Evolutionary conservation across 2,113 vertebrate species (phyloP).

Genomic region (Pseudopipra pipra): DNA sequence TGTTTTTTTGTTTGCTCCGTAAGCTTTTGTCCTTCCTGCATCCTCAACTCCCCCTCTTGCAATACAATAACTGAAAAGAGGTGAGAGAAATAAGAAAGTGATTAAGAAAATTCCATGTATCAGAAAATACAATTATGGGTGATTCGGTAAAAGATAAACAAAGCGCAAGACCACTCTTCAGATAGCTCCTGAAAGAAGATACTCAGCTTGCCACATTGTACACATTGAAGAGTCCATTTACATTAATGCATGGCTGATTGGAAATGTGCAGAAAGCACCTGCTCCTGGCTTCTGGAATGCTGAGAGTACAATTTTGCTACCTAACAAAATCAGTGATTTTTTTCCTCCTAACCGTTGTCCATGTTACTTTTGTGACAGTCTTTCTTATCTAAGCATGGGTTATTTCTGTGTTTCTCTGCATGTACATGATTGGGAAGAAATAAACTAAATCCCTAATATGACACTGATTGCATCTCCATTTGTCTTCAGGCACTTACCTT

Average conservation of each 20-base stretch:
- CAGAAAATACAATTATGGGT: not conserved
- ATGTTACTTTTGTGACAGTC: conserved; percentile 37
- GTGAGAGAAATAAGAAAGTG: conserved; percentile 48
- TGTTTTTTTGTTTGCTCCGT: conserved; percentile 40
- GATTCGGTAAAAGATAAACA: conserved; percentile 12
- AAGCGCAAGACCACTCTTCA: conserved; percentile 33
- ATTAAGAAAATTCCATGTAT: conserved; percentile 10
- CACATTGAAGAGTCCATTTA: conserved; percentile 56
- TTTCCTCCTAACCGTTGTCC: conserved; percentile 3
- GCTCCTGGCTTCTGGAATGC: conserved; percentile 75
- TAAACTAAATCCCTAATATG: conserved; percentile 22
- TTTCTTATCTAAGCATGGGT: conserved; percentile 72
- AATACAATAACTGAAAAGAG: conserved; percentile 65
- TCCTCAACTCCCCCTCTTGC: conserved; percentile 31
- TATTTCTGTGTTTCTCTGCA: conserved; percentile 69
- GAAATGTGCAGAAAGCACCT: conserved; percentile 67
- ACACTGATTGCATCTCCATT: conserved; percentile 54
- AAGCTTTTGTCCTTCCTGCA: conserved; percentile 63
- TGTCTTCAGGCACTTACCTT: conserved; percentile 56
- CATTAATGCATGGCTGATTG: conserved; percentile 79
- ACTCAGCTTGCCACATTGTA: conserved; percentile 35
- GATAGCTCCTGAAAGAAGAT: conserved; percentile 47
- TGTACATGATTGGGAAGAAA: conserved; percentile 55
- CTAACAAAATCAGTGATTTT: conserved; percentile 22
- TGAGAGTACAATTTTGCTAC: conserved; percentile 62